These are phyloP conservation scores for Teinopalpus imperialis DNA, from an alignment of 2,888 invertebrate genomes.

Conservation along the genomic window DNA sequence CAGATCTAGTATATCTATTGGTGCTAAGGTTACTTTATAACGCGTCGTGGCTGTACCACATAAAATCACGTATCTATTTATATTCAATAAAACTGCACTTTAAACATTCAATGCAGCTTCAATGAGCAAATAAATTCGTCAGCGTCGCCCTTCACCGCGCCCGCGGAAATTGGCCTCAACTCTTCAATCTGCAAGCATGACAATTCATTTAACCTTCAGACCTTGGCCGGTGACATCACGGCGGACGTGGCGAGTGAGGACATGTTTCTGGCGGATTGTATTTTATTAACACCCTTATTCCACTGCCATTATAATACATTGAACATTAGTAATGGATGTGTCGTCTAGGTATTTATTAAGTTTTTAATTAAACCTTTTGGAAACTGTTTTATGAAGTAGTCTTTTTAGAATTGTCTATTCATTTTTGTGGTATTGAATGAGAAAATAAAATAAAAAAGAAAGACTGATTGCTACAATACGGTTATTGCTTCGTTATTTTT, in stretches of 20 bases:
- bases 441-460: too few relatives aligned
- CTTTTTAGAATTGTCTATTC: too few relatives aligned
- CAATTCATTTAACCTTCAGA: conserved; percentile 59
- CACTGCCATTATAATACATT: conserved; percentile 18
- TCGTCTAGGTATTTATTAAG: conserved; percentile 19
- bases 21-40: too few relatives aligned
- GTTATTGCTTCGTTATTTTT: too few relatives aligned
- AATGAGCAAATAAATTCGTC: conserved; percentile 33
- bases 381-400: too few relatives aligned
- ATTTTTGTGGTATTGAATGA: too few relatives aligned
- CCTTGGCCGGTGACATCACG: conserved; percentile 49
- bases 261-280: conserved; percentile 31
- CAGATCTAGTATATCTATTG: too few relatives aligned
- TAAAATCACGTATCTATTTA: not conserved
- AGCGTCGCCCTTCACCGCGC: conserved; percentile 31
- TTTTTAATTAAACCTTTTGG: too few relatives aligned
- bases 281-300: conserved; percentile 39
- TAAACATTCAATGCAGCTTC: conserved; percentile 21
- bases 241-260: conserved; percentile 24
- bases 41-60: too few relatives aligned
- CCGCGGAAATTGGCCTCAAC: conserved; percentile 32
- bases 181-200: conserved; percentile 40
- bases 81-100: conserved; percentile 15
- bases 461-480: too few relatives aligned
- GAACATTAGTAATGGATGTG: conserved; percentile 27